Evolutionary conservation across 2,888 invertebrate genomes (phyloP).

Genomic region (Ferdinandea cuprea): DNA sequence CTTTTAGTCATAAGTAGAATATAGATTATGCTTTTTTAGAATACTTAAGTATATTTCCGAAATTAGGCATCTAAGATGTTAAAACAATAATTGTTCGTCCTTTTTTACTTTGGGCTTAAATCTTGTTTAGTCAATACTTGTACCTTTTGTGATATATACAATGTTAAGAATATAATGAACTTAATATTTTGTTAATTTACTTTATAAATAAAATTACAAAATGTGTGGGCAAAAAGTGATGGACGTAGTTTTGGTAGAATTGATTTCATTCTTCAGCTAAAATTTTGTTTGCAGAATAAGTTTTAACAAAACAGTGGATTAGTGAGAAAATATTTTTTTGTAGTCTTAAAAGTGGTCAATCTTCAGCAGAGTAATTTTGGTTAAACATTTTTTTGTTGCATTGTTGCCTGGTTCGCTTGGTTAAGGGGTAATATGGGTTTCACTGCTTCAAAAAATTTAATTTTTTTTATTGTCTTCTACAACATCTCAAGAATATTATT

Average conservation of each 20-base stretch:
- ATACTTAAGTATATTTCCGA: neutral
- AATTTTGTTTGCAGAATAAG: neutral
- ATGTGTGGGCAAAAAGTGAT: neutral
- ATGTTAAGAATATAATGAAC: neutral
- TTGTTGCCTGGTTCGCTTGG: too few species aligned
- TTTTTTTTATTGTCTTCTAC: too few species aligned
- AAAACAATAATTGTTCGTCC: neutral
- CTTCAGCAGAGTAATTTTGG: too few species aligned
- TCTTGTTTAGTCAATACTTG: neutral
- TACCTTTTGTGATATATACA: conserved; percentile 5
- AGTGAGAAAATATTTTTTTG: neutral
- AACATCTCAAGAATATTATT: too few species aligned
- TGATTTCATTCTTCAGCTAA: neutral
- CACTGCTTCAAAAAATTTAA: too few species aligned
- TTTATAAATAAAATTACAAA: neutral
- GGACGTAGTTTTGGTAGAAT: neutral
- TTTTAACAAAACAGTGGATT: conserved; percentile 24
- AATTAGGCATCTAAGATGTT: conserved; percentile 22
- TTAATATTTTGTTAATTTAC: neutral
- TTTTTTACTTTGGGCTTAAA: neutral
- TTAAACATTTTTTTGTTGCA: too few species aligned
- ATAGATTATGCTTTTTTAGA: neutral
- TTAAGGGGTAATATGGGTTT: too few species aligned
- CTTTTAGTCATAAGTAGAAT: neutral
- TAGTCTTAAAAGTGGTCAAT: too few species aligned